Evolutionary conservation across 2,797 vertebrate genomes (phyloP).

Genomic region (Neosilurus mollespiculum): DNA sequence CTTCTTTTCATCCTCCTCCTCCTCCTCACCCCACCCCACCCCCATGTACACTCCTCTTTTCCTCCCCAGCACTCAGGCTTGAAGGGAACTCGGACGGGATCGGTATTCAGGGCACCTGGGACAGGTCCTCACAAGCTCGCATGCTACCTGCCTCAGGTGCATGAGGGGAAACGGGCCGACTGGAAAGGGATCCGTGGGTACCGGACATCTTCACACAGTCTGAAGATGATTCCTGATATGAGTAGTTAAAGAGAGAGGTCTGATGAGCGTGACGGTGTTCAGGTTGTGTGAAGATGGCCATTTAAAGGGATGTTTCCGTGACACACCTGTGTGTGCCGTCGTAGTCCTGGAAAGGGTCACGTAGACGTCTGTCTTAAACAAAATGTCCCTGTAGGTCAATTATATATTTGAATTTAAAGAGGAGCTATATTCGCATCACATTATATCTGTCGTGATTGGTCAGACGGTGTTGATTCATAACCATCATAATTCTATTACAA

Average conservation of each 20-base stretch:
- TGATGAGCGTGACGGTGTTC: not conserved
- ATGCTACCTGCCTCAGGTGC: constrained; percentile 8
- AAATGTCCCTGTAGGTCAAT: not conserved
- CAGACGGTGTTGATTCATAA: not conserved
- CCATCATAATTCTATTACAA: no score
- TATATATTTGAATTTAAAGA: not conserved
- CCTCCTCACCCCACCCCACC: not conserved
- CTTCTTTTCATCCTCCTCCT: not conserved
- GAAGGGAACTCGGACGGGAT: constrained; percentile 62
- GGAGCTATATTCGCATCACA: not conserved
- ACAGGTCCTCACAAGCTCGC: not conserved
- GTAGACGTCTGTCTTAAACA: no score
- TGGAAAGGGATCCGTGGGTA: not conserved
- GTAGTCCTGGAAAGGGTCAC: not conserved
- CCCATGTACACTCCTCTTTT: not conserved
- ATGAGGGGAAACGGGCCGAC: not conserved
- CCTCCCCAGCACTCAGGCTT: constrained; percentile 42
- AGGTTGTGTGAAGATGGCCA: not conserved
- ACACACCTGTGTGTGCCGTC: not conserved
- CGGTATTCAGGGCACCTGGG: constrained; percentile 13
- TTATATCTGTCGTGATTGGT: not conserved
- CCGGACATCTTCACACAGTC: not conserved
- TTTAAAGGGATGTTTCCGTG: not conserved
- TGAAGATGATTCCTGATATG: not conserved
- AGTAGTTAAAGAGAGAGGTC: no score